These are phyloP conservation scores for Morpho deidamia DNA, from an alignment of 2,888 invertebrate genomes.

Conservation along the genomic window DNA sequence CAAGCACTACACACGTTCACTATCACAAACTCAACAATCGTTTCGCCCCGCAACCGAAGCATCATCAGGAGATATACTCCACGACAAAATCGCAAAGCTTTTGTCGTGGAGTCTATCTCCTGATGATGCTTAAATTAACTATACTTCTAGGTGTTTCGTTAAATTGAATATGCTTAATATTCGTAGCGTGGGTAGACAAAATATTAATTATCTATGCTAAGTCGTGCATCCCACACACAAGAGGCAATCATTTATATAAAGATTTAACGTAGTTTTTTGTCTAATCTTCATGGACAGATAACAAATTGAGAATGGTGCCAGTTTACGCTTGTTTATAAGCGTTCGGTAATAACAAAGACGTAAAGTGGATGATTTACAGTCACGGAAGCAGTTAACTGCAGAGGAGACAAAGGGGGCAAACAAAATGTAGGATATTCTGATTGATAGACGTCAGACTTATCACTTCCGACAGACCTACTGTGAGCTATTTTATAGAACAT, in stretches of 20 bases:
- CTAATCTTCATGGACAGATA: slow-evolving; percentile 12
- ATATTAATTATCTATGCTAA: slow-evolving; percentile 18
- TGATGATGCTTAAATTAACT: too few species aligned
- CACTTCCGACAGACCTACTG: slow-evolving; percentile 19
- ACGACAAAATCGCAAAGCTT: too few species aligned
- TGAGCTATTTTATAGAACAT: slow-evolving; percentile 4
- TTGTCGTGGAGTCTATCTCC: too few species aligned
- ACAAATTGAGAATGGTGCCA: slow-evolving; percentile 13
- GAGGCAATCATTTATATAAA: slow-evolving; percentile 10
- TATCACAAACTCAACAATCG: too few species aligned
- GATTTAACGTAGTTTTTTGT: slow-evolving; percentile 10
- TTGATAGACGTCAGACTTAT: slow-evolving; percentile 29
- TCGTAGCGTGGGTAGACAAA: slow-evolving; percentile 16
- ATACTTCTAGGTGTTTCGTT: too few species aligned
- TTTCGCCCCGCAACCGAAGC: too few species aligned
- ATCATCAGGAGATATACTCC: too few species aligned
- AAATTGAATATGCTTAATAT: too few species aligned
- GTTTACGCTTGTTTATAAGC: slow-evolving; percentile 18
- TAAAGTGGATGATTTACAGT: slow-evolving; percentile 49
- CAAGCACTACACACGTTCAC: too few species aligned
- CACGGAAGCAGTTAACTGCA: slow-evolving; percentile 31
- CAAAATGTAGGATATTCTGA: slow-evolving; percentile 24
- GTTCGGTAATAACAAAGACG: slow-evolving; percentile 34
- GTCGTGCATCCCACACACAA: slow-evolving; percentile 15
- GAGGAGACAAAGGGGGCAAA: slow-evolving; percentile 21